phyloP scores from a whole-genome alignment of 2,113 vertebrate species.

The Oncorhynchus clarkii region DNA sequence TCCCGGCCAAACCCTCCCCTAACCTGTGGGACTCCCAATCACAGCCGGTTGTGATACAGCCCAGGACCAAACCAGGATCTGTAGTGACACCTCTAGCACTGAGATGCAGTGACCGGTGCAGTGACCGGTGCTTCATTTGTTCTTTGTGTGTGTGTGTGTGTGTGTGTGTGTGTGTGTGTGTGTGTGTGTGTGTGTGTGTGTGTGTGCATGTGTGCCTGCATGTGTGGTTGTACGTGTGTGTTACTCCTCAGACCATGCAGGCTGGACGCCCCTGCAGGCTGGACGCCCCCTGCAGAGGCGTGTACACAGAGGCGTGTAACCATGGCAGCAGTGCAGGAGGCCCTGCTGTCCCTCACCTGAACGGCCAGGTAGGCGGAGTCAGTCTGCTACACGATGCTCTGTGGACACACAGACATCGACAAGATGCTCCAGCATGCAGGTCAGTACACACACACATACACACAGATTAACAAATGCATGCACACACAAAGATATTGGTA shows the following conservation, averaged over 20 bases:
- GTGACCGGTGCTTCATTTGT: no score
- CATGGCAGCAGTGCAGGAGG: slow-evolving; percentile 86
- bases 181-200: not conserved
- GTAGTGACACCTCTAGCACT: no score
- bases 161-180: not conserved
- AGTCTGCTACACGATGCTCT: slow-evolving; percentile 92
- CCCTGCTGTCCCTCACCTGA: slow-evolving; percentile 87
- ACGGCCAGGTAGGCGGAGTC: slow-evolving; percentile 86
- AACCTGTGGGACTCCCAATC: no score
- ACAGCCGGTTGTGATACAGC: no score
- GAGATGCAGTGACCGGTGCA: no score
- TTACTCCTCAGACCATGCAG: slow-evolving; percentile 82
- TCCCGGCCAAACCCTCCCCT: no score
- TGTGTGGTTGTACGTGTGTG: not conserved
- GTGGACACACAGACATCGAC: slow-evolving; percentile 86
- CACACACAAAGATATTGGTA: not conserved
- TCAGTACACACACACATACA: slow-evolving; percentile 62
- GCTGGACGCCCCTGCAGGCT: slow-evolving; percentile 85
- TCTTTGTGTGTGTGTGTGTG: not conserved
- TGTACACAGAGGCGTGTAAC: slow-evolving; percentile 88
- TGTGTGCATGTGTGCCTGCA: no score
- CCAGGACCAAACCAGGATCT: no score
- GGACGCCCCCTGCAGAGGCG: slow-evolving; percentile 83
- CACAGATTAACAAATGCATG: not conserved
- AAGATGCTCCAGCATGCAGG: slow-evolving; percentile 88